Evolutionary conservation across 2,113 vertebrate genomes (phyloP), one percentile per base, ranked within the genome.

Genomic region (Mus pahari): DNA sequence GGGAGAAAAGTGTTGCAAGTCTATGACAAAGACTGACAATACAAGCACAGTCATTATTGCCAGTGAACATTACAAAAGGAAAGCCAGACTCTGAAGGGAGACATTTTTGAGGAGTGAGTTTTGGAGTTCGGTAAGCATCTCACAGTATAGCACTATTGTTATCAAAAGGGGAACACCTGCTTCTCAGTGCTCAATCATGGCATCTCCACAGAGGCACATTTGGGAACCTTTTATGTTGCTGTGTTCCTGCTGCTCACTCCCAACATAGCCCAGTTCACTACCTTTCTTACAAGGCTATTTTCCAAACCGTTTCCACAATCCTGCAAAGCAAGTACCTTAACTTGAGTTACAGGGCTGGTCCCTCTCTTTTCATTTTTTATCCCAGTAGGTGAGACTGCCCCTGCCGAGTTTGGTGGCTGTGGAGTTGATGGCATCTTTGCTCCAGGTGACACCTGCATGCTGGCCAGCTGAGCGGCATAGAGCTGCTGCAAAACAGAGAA

Each of bases 381-480:
- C 96, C 99, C 99, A 96, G 99, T 99, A 95, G 99, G 99, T 97
- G 99, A 99, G 97, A 99, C 99, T 91, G 99, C 98, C 97, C 99
- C 99, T 90, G 99, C 99, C 0, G 99, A 98, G 98, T 99, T 99
- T 97, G 99, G 99, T 94, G 99, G 98, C 98, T 99, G 99, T 93
- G 99, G 99, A 98, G 99, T 99, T 48, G 99, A 99, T 92, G 99
- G 99, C 99, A 99, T 99, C 99, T 99, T 99, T 98, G 99, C 99
- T 99, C 99, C 99, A 96, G 99, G 99, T 98, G 99, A 99, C 98
- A 99, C 99, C 98, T 99, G 99, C 99, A 99, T 99, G 99, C 99
- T 99, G 99, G 99, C 99, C 98, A 99, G 98, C 98, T 99, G 99
- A 98, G 99, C 99, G 88, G 99, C 99, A 97, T 99, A 99, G 98